Conservation (phyloP, 1,140 invertebrate species). For the Procambarus virginalis region DNA sequence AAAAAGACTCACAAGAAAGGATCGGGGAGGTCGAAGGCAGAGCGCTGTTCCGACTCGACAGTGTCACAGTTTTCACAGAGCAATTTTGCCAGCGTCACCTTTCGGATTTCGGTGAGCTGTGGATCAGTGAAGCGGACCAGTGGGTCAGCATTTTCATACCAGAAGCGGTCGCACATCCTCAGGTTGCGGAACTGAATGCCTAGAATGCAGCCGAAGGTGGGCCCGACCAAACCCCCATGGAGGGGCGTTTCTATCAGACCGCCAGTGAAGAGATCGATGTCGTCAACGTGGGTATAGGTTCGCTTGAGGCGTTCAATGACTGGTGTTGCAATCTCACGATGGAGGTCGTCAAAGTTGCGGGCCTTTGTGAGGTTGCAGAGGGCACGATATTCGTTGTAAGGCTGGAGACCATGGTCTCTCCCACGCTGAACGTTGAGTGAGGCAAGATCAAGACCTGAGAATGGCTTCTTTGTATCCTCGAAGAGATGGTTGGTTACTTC, state of each 20-base stretch:
- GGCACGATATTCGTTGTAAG: conserved; percentile 80
- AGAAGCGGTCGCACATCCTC: conserved; percentile 93
- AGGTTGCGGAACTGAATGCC: conserved; percentile 79
- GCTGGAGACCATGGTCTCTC: conserved; percentile 79
- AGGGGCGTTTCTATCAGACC: conserved; percentile 77
- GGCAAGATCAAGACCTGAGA: conserved; percentile 88
- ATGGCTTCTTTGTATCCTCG: conserved; percentile 75
- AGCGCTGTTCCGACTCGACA: conserved; percentile 88
- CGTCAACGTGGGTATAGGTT: conserved; percentile 77
- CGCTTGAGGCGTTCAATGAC: conserved; percentile 74
- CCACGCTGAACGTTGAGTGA: conserved; percentile 91
- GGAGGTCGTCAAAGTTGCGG: conserved; percentile 84
- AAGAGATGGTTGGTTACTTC: conserved; percentile 79
- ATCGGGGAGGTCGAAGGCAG: conserved; percentile 89
- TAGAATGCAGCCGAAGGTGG: conserved; percentile 79
- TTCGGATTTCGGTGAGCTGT: conserved; percentile 94
- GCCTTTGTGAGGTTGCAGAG: conserved; percentile 79
- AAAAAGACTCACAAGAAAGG: conserved; percentile 76
- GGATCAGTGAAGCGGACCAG: conserved; percentile 78
- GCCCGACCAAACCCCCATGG: conserved; percentile 77
- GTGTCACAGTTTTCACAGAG: conserved; percentile 95
- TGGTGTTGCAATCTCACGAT: conserved; percentile 76
- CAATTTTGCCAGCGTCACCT: conserved; percentile 90
- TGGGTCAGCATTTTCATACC: conserved; percentile 80
- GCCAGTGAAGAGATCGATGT: conserved; percentile 76